Conservation (phyloP, 2,888 invertebrate genomes). For the Criorhina ranunculi region DNA sequence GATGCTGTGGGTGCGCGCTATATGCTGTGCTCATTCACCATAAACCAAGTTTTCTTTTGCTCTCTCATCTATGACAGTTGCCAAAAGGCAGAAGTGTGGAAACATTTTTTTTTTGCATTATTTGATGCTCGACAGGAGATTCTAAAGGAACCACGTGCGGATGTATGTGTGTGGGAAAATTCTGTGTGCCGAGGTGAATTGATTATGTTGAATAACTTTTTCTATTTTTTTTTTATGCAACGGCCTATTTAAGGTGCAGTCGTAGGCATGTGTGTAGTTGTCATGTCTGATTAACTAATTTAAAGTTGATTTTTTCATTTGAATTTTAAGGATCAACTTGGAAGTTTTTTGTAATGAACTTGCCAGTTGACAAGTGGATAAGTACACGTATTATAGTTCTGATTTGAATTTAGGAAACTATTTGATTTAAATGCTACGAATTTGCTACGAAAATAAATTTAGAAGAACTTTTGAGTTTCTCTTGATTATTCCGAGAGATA, state of each 20-base stretch:
- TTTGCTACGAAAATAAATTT: no score
- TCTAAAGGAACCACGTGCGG: not conserved
- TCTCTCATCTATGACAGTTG: slow-evolving; percentile 66
- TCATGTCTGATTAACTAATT: slow-evolving; percentile 49
- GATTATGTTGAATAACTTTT: no score
- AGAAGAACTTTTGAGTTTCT: no score
- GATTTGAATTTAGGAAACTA: no score
- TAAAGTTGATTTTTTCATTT: slow-evolving; percentile 17
- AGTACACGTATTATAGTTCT: no score
- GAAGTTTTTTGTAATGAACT: no score
- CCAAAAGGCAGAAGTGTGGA: slow-evolving; percentile 62
- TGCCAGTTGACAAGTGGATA: no score
- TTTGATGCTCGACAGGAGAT: slow-evolving; percentile 58
- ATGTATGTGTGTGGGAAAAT: not conserved
- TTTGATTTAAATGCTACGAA: no score
- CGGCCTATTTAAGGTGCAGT: slow-evolving; percentile 2
- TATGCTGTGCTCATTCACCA: slow-evolving; percentile 13
- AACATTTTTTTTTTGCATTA: slow-evolving; percentile 69
- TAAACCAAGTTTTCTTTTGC: slow-evolving; percentile 20
- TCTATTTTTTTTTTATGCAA: not conserved
- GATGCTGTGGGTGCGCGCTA: not conserved
- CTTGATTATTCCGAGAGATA: no score
- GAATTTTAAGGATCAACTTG: not conserved
- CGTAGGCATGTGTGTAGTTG: slow-evolving; percentile 17
- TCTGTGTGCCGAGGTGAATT: slow-evolving; percentile 49